Conservation (phyloP, 2,797 vertebrate species). For the Rhabdomys pumilio region DNA sequence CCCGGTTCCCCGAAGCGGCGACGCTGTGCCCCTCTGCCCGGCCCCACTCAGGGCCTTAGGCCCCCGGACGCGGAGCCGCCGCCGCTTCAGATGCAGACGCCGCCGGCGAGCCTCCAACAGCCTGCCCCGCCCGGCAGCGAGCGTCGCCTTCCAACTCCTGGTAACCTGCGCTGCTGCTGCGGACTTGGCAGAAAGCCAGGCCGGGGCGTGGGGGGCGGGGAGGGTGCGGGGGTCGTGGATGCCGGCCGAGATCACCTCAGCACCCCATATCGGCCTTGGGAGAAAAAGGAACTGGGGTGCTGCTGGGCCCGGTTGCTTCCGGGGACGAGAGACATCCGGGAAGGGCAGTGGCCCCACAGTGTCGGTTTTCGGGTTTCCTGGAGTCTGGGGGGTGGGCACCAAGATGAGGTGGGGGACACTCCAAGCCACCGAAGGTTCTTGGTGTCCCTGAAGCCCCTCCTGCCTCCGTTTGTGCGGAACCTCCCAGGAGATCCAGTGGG, state of each 20-base stretch:
- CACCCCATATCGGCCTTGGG: slow-evolving; percentile 49
- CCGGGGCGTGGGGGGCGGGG: slow-evolving; percentile 7
- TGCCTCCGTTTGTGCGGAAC: neutral
- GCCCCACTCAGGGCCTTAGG: slow-evolving; percentile 93
- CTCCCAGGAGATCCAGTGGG: slow-evolving; percentile 69
- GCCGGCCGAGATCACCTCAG: neutral
- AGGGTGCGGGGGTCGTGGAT: neutral
- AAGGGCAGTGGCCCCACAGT: slow-evolving; percentile 43
- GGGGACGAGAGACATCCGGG: slow-evolving; percentile 77
- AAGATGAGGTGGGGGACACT: neutral
- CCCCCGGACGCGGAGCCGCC: slow-evolving; percentile 88
- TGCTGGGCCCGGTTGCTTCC: slow-evolving; percentile 74
- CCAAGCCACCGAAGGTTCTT: neutral
- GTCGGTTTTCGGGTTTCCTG: slow-evolving; percentile 66
- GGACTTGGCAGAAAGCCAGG: slow-evolving; percentile 80
- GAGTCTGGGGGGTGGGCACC: slow-evolving; percentile 25
- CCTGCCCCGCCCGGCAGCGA: slow-evolving; percentile 79
- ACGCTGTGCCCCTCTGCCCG: slow-evolving; percentile 94
- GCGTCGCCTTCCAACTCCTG: slow-evolving; percentile 93
- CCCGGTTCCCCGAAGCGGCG: slow-evolving; percentile 94
- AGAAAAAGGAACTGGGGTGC: slow-evolving; percentile 81
- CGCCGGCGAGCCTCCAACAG: slow-evolving; percentile 67
- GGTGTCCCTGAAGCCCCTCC: neutral
- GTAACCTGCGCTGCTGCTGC: slow-evolving; percentile 86
- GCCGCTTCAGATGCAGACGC: slow-evolving; percentile 79